Conservation (phyloP, 2,113 vertebrate species). For the Holacanthus passer region DNA sequence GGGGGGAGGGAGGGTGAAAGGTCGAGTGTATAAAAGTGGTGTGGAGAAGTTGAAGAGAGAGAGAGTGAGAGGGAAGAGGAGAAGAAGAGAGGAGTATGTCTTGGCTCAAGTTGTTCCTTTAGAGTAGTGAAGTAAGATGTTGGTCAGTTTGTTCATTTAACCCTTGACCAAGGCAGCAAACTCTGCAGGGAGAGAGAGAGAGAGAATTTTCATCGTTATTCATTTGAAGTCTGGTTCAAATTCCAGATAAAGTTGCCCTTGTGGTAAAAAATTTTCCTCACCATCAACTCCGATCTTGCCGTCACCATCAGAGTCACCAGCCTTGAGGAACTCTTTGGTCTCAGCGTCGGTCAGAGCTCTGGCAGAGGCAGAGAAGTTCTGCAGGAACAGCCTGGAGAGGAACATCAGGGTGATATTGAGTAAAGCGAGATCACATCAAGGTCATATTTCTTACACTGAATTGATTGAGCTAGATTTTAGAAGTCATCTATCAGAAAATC, state of each 20-base stretch:
- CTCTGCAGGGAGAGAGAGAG: conserved; percentile 76
- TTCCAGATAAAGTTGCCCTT: background rate
- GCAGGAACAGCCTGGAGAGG: conserved; percentile 83
- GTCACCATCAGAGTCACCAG: conserved; percentile 86
- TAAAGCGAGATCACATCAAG: no score
- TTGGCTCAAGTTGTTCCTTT: conserved; percentile 83
- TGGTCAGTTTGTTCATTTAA: conserved; percentile 81
- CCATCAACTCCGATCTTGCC: conserved; percentile 88
- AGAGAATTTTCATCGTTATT: background rate
- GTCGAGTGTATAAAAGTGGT: conserved; percentile 84
- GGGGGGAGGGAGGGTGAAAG: conserved; percentile 52
- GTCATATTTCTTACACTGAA: background rate
- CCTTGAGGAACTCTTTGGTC: conserved; percentile 83
- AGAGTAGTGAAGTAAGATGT: conserved; percentile 69
- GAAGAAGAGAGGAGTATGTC: conserved; percentile 66
- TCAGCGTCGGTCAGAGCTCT: conserved; percentile 84
- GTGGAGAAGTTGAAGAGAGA: conserved; percentile 63
- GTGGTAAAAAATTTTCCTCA: conserved; percentile 61
- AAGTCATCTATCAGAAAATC: background rate
- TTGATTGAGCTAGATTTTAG: background rate
- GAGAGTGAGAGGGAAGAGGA: conserved; percentile 63
- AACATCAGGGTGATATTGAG: background rate
- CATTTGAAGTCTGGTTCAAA: background rate
- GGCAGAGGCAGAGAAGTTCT: conserved; percentile 84
- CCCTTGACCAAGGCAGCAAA: conserved; percentile 84